Conservation (phyloP, 2,888 invertebrate species). For the Subacronicta megacephala region DNA sequence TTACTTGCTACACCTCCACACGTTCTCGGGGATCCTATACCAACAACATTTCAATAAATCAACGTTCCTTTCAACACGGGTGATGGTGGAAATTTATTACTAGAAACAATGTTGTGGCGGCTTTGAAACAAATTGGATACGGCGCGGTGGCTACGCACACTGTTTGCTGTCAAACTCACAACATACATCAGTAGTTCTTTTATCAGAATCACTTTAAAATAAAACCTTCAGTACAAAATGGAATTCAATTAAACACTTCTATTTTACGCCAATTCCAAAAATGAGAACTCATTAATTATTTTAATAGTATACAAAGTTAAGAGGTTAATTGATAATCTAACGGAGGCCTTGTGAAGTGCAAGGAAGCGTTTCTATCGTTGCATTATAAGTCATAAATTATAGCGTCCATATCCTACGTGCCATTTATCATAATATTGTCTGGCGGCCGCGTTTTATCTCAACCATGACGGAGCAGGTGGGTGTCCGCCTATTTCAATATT, state of each 20-base stretch:
- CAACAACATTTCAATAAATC: constrained; percentile 52
- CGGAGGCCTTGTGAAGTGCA: constrained; percentile 46
- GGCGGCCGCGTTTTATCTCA: constrained; percentile 73
- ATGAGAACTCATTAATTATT: constrained; percentile 47
- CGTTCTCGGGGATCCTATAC: constrained; percentile 36
- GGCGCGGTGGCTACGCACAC: constrained; percentile 32
- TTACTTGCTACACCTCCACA: constrained; percentile 36
- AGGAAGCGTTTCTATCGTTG: constrained; percentile 57
- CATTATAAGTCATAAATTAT: constrained; percentile 69
- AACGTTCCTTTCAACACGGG: constrained; percentile 48
- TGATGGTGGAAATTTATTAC: constrained; percentile 55
- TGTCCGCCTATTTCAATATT: constrained; percentile 74
- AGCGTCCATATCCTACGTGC: constrained; percentile 67
- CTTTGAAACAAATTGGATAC: constrained; percentile 51
- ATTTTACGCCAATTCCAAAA: constrained; percentile 29
- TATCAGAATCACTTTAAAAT: constrained; percentile 23
- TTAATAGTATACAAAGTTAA: constrained; percentile 53
- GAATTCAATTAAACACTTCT: neutral
- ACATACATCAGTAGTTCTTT: constrained; percentile 1
- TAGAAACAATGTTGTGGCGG: constrained; percentile 51
- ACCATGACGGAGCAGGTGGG: constrained; percentile 73
- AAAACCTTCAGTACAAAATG: constrained; percentile 10
- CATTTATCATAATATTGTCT: constrained; percentile 84
- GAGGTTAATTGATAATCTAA: constrained; percentile 68
- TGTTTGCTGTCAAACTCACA: neutral